These are phyloP conservation scores for Eledona agricola DNA, from an alignment of 2,888 invertebrate genomes.

Conservation along the genomic window DNA sequence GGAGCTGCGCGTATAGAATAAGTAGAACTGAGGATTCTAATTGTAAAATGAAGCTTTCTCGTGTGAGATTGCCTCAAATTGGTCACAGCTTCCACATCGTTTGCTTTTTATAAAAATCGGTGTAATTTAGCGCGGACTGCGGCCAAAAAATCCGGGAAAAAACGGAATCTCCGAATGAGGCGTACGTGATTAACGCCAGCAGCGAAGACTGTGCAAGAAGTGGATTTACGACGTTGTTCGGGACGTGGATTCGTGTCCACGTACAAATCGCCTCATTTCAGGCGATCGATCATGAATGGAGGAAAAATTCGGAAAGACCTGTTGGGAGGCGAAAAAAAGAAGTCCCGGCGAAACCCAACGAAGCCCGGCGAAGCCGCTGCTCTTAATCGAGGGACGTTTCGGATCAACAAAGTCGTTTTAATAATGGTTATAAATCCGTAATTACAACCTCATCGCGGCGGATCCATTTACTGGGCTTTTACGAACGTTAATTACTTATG, in stretches of 20 bases:
- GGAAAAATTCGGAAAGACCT: constrained; percentile 11
- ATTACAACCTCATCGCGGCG: constrained; percentile 21
- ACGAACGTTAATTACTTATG: constrained; percentile 29
- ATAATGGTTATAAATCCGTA: constrained; percentile 26
- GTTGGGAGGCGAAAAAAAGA: background rate
- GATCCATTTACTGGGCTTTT: constrained; percentile 15
- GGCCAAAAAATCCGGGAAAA: constrained; percentile 6
- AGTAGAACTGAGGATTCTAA: too few species aligned
- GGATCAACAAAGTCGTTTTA: constrained; percentile 10
- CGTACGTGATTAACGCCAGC: constrained; percentile 28
- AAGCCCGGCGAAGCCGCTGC: too few species aligned
- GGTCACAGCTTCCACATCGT: too few species aligned
- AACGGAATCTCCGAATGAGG: constrained; percentile 13
- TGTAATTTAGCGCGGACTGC: too few species aligned
- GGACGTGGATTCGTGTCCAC: constrained; percentile 22
- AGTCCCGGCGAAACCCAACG: too few species aligned
- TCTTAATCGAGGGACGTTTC: constrained; percentile 1
- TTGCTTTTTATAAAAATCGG: too few species aligned
- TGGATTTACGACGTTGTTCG: constrained; percentile 27
- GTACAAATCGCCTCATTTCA: constrained; percentile 31
- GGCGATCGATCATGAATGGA: constrained; percentile 15
- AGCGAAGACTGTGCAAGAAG: constrained; percentile 13
- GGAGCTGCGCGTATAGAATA: too few species aligned
- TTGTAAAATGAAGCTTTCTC: too few species aligned
- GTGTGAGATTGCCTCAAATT: too few species aligned